Evolutionary conservation across 2,888 invertebrate species (phyloP), one percentile per base, ranked within the genome.

Genomic region (Seira ritae): DNA sequence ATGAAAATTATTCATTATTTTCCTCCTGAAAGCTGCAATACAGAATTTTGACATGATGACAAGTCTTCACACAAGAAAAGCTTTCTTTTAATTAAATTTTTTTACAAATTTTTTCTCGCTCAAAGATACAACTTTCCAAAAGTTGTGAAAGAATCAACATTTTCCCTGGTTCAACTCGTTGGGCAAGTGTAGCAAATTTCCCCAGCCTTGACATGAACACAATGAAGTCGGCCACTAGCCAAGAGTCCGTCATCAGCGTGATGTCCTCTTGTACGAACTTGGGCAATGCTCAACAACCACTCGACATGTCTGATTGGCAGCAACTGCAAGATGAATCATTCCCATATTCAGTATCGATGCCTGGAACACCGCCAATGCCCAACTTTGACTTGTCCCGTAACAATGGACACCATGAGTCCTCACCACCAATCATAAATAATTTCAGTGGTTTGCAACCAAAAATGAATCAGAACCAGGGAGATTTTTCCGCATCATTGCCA

Each of bases 61-160:
- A n/a, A n/a, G n/a, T n/a, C n/a, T n/a, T n/a, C n/a, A n/a, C n/a
- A n/a, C n/a, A n/a, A n/a, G n/a, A n/a, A n/a, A n/a, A n/a, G n/a
- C n/a, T n/a, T n/a, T n/a, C n/a, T n/a, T 60, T 73, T 65, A 62
- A 37, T 74, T 15, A 46, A 70, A 37, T 46, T 20, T 15, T 19
- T 42, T 77, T 77, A 8, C 23, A 81, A n/a, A n/a, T n/a, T n/a
- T n/a, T n/a, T n/a, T n/a, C 24, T 67, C 6, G 0, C n/a, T 24
- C 2, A 31, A 31, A 31, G 86, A 85, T 86, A 46, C 81, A 82
- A 84, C 73, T 86, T 24, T 86, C 86, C n/a, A 86, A 86, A 76
- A 86, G 86, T 69, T 86, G 86, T 67, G 86, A 86, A 55, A 86
- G 81, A 81, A 86, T 86, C 55, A 84, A 84, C 75, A 86, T 84